These are phyloP conservation scores for Euproctis similis DNA, from an alignment of 2,888 invertebrate genomes.

Conservation along the genomic window DNA sequence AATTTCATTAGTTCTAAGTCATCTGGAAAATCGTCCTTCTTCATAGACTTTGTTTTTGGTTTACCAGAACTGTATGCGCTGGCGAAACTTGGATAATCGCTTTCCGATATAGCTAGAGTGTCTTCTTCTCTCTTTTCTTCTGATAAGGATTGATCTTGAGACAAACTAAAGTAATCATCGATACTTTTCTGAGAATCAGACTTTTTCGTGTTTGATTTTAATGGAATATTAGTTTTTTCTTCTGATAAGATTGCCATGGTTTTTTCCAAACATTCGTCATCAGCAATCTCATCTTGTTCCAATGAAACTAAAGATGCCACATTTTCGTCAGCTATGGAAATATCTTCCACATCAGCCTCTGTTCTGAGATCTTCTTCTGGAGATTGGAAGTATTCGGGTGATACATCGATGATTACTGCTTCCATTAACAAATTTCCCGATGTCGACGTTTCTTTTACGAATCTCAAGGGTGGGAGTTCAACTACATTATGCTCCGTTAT, in stretches of 20 bases:
- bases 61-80: constrained; percentile 78
- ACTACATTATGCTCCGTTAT: constrained; percentile 89
- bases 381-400: constrained; percentile 87
- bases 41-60: constrained; percentile 48
- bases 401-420: constrained; percentile 92
- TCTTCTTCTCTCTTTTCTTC: constrained; percentile 78
- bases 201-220: constrained; percentile 79
- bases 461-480: constrained; percentile 89
- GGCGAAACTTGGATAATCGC: constrained; percentile 79
- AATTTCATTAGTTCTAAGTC: constrained; percentile 45
- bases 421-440: constrained; percentile 93
- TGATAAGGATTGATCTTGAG: constrained; percentile 76
- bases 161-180: constrained; percentile 80
- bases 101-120: constrained; percentile 73
- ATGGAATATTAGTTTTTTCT: constrained; percentile 72
- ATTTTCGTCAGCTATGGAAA: constrained; percentile 86
- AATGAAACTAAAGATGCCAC: constrained; percentile 43
- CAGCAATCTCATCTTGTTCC: constrained; percentile 70
- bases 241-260: constrained; percentile 63
- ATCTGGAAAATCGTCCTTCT: constrained; percentile 45
- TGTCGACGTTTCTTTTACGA: constrained; percentile 91
- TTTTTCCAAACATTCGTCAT: constrained; percentile 74
- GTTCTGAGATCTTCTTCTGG: constrained; percentile 88
- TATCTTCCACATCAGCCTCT: constrained; percentile 90
- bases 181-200: constrained; percentile 77